Evolutionary conservation across 2,113 vertebrate species (phyloP), one percentile per base, ranked within the genome.

Genomic region (Pardalotus punctatus): DNA sequence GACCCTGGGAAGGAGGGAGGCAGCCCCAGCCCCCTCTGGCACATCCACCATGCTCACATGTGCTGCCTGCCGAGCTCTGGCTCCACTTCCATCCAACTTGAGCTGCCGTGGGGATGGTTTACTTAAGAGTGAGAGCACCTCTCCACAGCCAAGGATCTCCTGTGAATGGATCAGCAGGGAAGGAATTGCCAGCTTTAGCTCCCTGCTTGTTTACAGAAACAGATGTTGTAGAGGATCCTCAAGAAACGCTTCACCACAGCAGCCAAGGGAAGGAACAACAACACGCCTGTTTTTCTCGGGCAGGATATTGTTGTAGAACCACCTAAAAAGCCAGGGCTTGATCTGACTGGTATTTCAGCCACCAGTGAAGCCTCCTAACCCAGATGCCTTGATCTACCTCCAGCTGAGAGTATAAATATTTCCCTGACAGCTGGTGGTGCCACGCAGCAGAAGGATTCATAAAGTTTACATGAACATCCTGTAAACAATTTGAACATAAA

Each of bases 401-500:
- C 94, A 94, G 87, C 67, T 95, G 96, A 92, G 96, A 96, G 80
- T 86, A 96, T 95, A 96, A 93, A 96, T 96, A 97, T 97, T 97
- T 93, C 96, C 91, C 97, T 97, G 97, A 97, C 98, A 98, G 97
- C 98, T 98, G 97, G 96, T 57, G 97, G 92, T 97, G 89, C 91
- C 93, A 97, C 27, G 38, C 94, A 95, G 97, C 96, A 98, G 97
- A 98, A 97, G 97, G 97, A 97, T 98, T 98, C 97, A 98, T 98
- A 97, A 98, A 98, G 97, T 94, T 97, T 97, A 97, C 96, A 97
- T 95, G 97, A 98, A 97, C 90, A 97, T 97, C 97, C 95, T 97
- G 95, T 97, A 98, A 98, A 98, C 97, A 98, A 96, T 95, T 95
- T 97, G 95, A 98, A 97, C 94, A 97, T 96, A 96, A 96, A 81